Evolutionary conservation across 2,113 vertebrate species (phyloP).

Genomic region (Mesoclemmys tuberculata): DNA sequence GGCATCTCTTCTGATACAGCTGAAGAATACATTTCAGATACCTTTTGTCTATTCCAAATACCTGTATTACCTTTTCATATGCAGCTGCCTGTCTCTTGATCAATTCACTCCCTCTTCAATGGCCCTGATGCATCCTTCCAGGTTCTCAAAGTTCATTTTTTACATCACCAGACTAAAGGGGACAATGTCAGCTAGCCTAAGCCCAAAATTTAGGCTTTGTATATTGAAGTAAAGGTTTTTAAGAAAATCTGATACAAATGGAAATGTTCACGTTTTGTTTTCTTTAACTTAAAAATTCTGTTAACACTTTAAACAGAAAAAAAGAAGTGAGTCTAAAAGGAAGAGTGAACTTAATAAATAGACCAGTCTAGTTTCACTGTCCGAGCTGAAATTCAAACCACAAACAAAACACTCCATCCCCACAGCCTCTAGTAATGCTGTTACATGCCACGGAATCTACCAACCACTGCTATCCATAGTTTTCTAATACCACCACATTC

Average conservation of each 20-base stretch:
- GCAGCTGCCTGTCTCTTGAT: slow-evolving; percentile 61
- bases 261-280: neutral
- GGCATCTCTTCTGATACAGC: slow-evolving; percentile 44
- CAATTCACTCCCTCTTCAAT: slow-evolving; percentile 39
- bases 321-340: fast-evolving
- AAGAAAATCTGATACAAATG: neutral
- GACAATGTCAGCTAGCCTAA: neutral
- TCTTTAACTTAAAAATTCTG: neutral
- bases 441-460: neutral
- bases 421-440: neutral
- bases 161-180: neutral
- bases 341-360: fast-evolving
- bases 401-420: neutral
- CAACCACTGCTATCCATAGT: neutral
- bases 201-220: neutral
- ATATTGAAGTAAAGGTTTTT: neutral
- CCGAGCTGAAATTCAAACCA: neutral
- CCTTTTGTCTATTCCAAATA: slow-evolving; percentile 52
- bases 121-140: slow-evolving; percentile 6
- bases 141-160: slow-evolving; percentile 4
- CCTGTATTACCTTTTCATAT: slow-evolving; percentile 63
- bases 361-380: neutral
- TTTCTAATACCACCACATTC: neutral
- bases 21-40: slow-evolving; percentile 62
- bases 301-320: neutral